Base-by-base conservation (phyloP, 2,888 invertebrate species). In the Dryocosmus kuriphilus region DNA sequence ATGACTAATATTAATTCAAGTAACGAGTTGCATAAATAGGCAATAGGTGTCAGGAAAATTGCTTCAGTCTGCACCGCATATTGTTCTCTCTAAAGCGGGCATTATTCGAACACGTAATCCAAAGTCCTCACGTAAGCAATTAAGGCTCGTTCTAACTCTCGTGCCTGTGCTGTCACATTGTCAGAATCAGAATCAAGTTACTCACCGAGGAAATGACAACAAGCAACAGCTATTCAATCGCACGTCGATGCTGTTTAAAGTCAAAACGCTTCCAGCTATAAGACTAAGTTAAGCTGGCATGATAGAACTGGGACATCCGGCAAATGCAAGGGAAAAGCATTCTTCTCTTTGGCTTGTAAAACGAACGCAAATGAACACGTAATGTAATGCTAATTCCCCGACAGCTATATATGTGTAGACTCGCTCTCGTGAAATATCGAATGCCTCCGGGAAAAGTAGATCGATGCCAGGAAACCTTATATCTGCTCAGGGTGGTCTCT, bases 381-480 rank as follows among this genome's bases (percentile, higher is more conserved):
- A 71, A 71, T 71, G 71, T n/a, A 71, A 71, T 71, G 71, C 71
- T 71, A 71, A 71, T 71, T 71, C 51, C 46, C 30, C 71, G 30
- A 71, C 71, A 67, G 41, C 46, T 46, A 67, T 51, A 67, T n/a
- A n/a, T n/a, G 35, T 35, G 11, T 35, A 41, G 67, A 67, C 67
- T 27, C 71, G 41, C 46, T 51, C 46, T 71, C 30, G 27, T 71
- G 71, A 71, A 46, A 46, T 71, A 71, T 71, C 51, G 71, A 46
- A 27, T 71, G 51, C 71, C 71, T 71, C 46, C 46, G 71, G 71
- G 71, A 71, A 71, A 71, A 71, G 71, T 71, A 71, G 71, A 71
- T 71, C 71, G 71, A 71, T 71, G 41, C 51, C 30, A 51, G 71
- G 51, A 51, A 71, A 71, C 27, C 51, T 63, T 32, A 35, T 30